phyloP scores from a whole-genome alignment of 2,113 vertebrate genomes.

The Phasianus colchicus region DNA sequence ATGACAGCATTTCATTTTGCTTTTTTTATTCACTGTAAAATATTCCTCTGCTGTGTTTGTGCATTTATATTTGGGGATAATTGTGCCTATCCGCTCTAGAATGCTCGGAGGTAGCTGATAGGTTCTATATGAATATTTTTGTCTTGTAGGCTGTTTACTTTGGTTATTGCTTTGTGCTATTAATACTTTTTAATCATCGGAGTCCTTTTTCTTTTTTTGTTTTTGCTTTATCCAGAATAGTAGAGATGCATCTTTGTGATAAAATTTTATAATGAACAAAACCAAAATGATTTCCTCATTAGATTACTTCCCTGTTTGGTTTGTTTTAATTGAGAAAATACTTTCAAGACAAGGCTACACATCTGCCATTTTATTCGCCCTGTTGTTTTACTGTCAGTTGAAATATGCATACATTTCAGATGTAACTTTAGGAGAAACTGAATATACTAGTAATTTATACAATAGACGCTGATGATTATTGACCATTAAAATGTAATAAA shows the following conservation, averaged over 20 bases:
- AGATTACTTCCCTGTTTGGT: background rate
- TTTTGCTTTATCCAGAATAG: background rate
- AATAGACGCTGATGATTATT: slow-evolving; percentile 51
- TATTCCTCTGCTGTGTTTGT: background rate
- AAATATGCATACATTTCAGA: background rate
- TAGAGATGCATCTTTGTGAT: background rate
- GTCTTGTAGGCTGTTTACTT: background rate
- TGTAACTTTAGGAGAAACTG: background rate
- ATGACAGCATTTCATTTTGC: slow-evolving; percentile 7
- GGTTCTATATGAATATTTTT: background rate
- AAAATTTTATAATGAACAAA: background rate
- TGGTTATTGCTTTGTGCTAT: background rate
- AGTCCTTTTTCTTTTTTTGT: background rate
- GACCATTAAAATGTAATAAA: slow-evolving; percentile 49
- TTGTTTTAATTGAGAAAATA: background rate
- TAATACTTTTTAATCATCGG: background rate
- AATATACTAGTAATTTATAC: slow-evolving; percentile 30
- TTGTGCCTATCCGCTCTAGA: background rate
- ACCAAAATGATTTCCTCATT: background rate
- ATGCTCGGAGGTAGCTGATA: rapidly evolving
- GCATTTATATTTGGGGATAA: background rate
- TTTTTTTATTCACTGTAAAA: background rate
- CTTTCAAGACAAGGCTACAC: background rate
- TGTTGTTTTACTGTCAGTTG: background rate
- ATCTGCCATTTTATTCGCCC: background rate